These are phyloP conservation scores for Tetramorium parvispinum DNA, from an alignment of 1,140 invertebrate species.

Conservation along the genomic window DNA sequence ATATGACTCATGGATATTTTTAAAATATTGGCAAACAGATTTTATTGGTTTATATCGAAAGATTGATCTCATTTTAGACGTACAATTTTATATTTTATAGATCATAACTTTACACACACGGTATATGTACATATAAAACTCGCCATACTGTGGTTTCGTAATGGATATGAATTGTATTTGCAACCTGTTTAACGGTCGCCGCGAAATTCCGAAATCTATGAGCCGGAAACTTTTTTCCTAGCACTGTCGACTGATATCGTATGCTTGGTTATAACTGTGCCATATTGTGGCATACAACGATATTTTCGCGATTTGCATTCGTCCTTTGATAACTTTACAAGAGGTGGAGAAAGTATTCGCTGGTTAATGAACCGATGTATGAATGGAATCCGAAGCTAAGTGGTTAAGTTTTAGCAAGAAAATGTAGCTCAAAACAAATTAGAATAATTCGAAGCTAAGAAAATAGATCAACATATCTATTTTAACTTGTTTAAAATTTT, in stretches of 20 bases:
- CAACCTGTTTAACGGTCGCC: neutral
- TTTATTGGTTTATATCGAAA: neutral
- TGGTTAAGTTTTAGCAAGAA: neutral
- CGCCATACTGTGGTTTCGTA: neutral
- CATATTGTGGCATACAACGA: neutral
- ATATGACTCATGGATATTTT: slow-evolving; percentile 37
- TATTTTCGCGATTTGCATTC: slow-evolving; percentile 29
- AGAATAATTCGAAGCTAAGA: neutral
- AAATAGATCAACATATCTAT: neutral
- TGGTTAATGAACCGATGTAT: neutral
- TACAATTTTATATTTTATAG: slow-evolving; percentile 32
- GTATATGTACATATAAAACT: slow-evolving; percentile 3
- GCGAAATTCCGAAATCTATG: slow-evolving; percentile 47
- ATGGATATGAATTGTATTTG: slow-evolving; percentile 4
- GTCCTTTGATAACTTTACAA: neutral
- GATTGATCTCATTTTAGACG: slow-evolving; percentile 11
- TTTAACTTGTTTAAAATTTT: neutral
- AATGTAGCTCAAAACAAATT: neutral
- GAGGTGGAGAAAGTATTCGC: slow-evolving; percentile 9
- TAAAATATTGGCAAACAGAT: slow-evolving; percentile 13
- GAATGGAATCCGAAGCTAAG: neutral
- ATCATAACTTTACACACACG: slow-evolving; percentile 11
- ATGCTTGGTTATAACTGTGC: neutral
- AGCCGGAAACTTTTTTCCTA: slow-evolving; percentile 10
- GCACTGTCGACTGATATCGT: neutral